Evolutionary conservation across 2,888 invertebrate genomes (phyloP).

Genomic region (Eristalis intricaria): DNA sequence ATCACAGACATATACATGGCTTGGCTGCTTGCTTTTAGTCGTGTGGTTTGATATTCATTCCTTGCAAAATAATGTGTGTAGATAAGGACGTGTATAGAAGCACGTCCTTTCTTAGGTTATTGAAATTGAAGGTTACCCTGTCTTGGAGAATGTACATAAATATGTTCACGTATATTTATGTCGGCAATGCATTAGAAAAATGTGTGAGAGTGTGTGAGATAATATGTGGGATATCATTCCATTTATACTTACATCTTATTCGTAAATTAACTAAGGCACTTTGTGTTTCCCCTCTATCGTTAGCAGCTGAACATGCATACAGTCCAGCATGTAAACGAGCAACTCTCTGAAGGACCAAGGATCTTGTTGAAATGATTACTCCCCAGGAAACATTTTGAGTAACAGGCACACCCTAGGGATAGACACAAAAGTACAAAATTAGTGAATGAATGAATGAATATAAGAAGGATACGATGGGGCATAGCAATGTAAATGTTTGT

Average conservation of each 20-base stretch:
- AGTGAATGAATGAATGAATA: slow-evolving; percentile 52
- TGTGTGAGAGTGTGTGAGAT: background rate
- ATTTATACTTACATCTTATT: slow-evolving; percentile 89
- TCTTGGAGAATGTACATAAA: background rate
- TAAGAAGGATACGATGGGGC: slow-evolving; percentile 40
- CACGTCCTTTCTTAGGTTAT: background rate
- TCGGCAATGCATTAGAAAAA: background rate
- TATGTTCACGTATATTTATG: background rate
- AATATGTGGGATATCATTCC: slow-evolving; percentile 40
- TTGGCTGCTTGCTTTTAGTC: background rate
- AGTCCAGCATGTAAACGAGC: slow-evolving; percentile 91
- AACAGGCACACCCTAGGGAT: slow-evolving; percentile 87
- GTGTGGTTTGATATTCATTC: background rate
- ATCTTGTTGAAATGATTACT: slow-evolving; percentile 93
- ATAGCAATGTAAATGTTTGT: background rate
- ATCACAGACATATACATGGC: slow-evolving; percentile 29
- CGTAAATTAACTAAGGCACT: slow-evolving; percentile 89
- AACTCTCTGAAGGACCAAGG: slow-evolving; percentile 92
- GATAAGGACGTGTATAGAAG: background rate
- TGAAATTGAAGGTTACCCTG: slow-evolving; percentile 29
- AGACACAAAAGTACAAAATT: slow-evolving; percentile 67
- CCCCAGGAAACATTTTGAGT: slow-evolving; percentile 92
- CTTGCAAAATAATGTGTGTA: slow-evolving; percentile 10
- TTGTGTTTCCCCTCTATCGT: slow-evolving; percentile 90
- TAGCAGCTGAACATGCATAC: slow-evolving; percentile 92